Base-by-base conservation (phyloP, 2,797 vertebrate genomes). In the Channallabes apus region DNA sequence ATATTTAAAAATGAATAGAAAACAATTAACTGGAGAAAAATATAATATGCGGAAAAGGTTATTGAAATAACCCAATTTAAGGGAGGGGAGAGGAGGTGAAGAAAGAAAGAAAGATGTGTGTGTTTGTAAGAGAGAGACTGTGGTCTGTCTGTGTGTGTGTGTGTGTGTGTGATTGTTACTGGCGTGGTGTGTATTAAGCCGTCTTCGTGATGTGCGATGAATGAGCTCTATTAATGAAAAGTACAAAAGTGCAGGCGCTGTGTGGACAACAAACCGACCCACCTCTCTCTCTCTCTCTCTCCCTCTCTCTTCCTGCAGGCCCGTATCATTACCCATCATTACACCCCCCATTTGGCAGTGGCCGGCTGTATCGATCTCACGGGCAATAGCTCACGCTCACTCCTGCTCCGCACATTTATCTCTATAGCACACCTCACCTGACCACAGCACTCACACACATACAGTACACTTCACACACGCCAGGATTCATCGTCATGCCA, bases 301-400 rank as follows among this genome's bases (percentile, higher is more conserved):
- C 15, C 24, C 29, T n/a, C 84, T 73, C 83, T 68, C 58, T 77
- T 35, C 62, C 65, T 82, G 64, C 80, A 62, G 92, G 89, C 92
- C 94, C 91, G 93, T 94, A 94, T 94, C 93, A 95, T 94, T 95
- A 94, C 93, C 93, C 91, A 92, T 94, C 93, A 94, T 94, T 95
- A 94, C 94, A 94, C 92, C 92, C 93, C 93, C 94, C 92, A 94
- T 94, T 95, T 94, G 94, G 94, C 94, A 93, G 92, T 89, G 93
- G 92, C 91, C 89, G 85, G 89, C 91, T 91, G 90, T 93, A 95
- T 96, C 93, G 93, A 95, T 95, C 84, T 82, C 92, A 93, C n/a
- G 86, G 90, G 92, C 91, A 91, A 94, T 94, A 94, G 93, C 91
- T 93, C 90, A 92, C 91, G 91, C 92, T 93, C 92, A 91, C 92